Evolutionary conservation across 2,113 vertebrate species (phyloP).

Genomic region (Silurus meridionalis): DNA sequence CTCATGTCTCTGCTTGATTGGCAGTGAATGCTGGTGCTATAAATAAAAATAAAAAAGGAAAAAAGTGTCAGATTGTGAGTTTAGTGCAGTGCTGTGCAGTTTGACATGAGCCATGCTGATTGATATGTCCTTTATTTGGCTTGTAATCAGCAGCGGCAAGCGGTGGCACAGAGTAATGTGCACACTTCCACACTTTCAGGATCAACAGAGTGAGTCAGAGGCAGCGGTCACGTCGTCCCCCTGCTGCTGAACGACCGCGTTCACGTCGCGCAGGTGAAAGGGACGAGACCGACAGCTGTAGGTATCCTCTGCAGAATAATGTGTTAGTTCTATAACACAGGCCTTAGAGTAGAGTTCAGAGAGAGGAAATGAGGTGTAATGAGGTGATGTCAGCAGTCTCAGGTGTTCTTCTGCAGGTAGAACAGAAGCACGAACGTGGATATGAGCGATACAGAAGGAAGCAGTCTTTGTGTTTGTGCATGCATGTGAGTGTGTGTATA

Average conservation of each 20-base stretch:
- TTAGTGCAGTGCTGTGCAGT: not conserved
- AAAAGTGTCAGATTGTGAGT: not conserved
- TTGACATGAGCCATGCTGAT: slow-evolving; percentile 24
- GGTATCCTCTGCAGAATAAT: not conserved
- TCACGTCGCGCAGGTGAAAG: slow-evolving; percentile 12
- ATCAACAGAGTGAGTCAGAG: slow-evolving; percentile 47
- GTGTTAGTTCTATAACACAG: slow-evolving; percentile 10
- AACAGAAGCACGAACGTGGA: not conserved
- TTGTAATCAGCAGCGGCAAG: slow-evolving; percentile 27
- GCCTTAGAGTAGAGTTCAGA: not conserved
- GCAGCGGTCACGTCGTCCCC: not conserved
- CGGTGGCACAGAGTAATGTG: slow-evolving; percentile 5
- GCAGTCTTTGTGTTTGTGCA: not conserved
- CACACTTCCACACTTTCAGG: slow-evolving; percentile 20
- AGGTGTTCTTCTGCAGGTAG: not conserved
- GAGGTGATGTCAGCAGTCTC: not conserved
- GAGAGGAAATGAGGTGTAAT: not conserved
- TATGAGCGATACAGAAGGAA: not conserved
- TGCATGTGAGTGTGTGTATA: not conserved
- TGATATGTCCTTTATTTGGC: slow-evolving; percentile 24
- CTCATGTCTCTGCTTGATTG: not conserved
- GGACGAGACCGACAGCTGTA: slow-evolving; percentile 8
- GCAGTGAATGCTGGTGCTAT: not conserved
- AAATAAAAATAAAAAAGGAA: not conserved
- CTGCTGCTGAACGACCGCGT: slow-evolving; percentile 10